These are phyloP conservation scores for Camponotus fellah DNA, from an alignment of 2,888 invertebrate species.

Conservation along the genomic window DNA sequence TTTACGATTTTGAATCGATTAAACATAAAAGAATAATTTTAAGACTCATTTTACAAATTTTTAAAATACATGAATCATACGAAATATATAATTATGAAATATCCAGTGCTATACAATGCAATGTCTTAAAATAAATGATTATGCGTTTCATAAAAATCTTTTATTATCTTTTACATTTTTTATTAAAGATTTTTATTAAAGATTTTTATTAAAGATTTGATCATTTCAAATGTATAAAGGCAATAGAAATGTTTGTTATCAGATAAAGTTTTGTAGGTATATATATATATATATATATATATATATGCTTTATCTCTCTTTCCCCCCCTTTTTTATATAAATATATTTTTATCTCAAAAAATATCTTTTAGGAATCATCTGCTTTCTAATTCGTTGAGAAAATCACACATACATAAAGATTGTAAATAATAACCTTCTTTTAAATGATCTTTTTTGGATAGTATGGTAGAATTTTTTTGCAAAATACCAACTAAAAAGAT, in stretches of 20 bases:
- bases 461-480: neutral
- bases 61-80: neutral
- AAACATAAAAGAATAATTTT: neutral
- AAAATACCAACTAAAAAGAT: slow-evolving; percentile 3
- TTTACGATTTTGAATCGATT: neutral
- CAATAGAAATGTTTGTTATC: slow-evolving; percentile 1
- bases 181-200: slow-evolving; percentile 2
- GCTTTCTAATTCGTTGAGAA: slow-evolving; percentile 24
- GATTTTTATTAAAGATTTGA: slow-evolving; percentile 7
- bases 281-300: neutral
- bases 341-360: slow-evolving; percentile 11
- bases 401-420: neutral
- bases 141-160: neutral
- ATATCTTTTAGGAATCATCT: neutral
- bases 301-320: too few relatives aligned
- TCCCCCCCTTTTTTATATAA: neutral
- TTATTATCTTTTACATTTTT: neutral
- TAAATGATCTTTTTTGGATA: slow-evolving; percentile 11
- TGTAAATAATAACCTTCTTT: slow-evolving; percentile 10
- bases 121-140: slow-evolving; percentile 12
- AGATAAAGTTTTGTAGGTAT: neutral
- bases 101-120: neutral
- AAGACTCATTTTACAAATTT: neutral
- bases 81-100: slow-evolving; percentile 1
- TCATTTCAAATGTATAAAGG: neutral